A percentile compares a stretch with the other conserved stretches of the same genome.
phyloP scores from a whole-genome alignment of 2,888 invertebrate genomes.

The Artemia sinica region DNA sequence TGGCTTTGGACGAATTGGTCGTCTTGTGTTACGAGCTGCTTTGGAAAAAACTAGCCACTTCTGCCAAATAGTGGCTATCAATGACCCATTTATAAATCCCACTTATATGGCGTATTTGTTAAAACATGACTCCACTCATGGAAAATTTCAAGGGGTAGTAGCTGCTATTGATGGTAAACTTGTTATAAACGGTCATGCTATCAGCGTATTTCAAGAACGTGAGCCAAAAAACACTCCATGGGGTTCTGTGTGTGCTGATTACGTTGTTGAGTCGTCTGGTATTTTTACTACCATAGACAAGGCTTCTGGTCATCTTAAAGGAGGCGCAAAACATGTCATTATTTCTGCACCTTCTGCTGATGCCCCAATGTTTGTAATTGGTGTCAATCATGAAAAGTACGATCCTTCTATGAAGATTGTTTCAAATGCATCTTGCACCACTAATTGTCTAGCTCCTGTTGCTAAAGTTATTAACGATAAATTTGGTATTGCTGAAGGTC shows the following conservation, averaged over 20 bases:
- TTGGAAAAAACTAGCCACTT: too few species aligned
- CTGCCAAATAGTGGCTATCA: constrained; percentile 77
- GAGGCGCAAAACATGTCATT: constrained; percentile 86
- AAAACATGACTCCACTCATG: constrained; percentile 96
- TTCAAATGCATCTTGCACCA: constrained; percentile 95
- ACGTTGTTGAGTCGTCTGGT: constrained; percentile 92
- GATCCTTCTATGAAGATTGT: constrained; percentile 54
- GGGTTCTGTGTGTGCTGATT: constrained; percentile 80
- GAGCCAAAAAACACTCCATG: constrained; percentile 68
- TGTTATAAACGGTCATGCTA: constrained; percentile 65
- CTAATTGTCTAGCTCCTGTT: constrained; percentile 91
- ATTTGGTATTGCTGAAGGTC: constrained; percentile 78
- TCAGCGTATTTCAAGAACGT: constrained; percentile 65
- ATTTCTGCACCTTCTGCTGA: constrained; percentile 96
- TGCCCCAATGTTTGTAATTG: constrained; percentile 80
- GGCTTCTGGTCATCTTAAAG: constrained; percentile 66
- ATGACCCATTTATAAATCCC: constrained; percentile 89
- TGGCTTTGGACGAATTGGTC: too few species aligned
- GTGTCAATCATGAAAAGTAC: constrained; percentile 82
- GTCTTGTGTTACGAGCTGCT: too few species aligned
- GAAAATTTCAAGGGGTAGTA: constrained; percentile 78
- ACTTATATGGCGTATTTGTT: constrained; percentile 98
- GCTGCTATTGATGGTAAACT: constrained; percentile 53
- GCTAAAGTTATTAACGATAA: constrained; percentile 94
- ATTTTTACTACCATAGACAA: constrained; percentile 92